These are phyloP conservation scores for Muntiacus muntjak DNA, from an alignment of 2,113 vertebrate genomes.

Conservation along the genomic window DNA sequence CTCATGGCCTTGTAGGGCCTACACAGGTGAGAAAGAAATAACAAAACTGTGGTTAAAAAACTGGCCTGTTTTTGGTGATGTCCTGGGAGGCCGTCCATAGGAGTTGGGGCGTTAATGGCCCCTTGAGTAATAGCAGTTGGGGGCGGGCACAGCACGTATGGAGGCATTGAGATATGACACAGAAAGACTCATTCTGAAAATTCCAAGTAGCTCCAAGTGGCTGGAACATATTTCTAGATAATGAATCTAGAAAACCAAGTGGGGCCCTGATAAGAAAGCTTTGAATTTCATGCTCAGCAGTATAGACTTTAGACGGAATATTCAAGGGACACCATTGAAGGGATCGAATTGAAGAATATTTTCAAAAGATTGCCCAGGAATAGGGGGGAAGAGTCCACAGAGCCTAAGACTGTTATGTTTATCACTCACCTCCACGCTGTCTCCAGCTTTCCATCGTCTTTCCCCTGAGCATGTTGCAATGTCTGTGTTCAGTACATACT, in stretches of 20 bases:
- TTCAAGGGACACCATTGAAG: not conserved
- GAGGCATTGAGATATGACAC: not conserved
- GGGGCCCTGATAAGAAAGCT: not conserved
- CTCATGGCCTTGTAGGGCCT: not conserved
- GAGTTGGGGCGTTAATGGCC: not conserved
- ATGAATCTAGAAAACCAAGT: not conserved
- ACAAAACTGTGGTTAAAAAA: not conserved
- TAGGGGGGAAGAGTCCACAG: too few species aligned
- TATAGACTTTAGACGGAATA: not conserved
- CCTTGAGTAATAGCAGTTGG: not conserved
- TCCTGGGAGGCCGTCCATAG: not conserved
- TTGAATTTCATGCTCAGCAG: not conserved
- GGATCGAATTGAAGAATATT: not conserved
- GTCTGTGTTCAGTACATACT: accelerated
- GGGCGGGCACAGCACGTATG: not conserved
- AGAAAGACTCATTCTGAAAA: not conserved
- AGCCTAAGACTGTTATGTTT: not conserved
- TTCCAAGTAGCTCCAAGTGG: not conserved
- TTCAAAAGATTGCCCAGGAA: not conserved
- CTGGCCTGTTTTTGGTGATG: not conserved
- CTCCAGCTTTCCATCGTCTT: not conserved
- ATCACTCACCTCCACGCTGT: not conserved
- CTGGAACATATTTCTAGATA: not conserved
- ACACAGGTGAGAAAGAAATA: not conserved
- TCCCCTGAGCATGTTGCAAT: not conserved